These are phyloP conservation scores for Chirona hameri DNA, from an alignment of 2,888 invertebrate species.

Conservation along the genomic window DNA sequence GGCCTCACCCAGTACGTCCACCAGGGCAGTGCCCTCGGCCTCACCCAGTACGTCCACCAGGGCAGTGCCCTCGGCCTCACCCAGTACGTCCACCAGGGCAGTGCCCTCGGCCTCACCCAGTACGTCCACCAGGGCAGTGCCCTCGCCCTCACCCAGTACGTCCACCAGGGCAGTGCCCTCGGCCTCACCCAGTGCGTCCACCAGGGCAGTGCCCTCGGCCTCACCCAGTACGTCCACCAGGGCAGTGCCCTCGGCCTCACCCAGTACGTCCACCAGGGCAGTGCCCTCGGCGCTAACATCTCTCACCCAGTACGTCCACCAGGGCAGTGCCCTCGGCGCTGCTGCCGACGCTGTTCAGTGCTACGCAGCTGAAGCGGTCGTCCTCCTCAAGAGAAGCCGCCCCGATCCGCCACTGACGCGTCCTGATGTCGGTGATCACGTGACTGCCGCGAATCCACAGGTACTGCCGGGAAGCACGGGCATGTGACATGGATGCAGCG, in stretches of 20 bases:
- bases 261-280: conserved; percentile 65
- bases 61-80: conserved; percentile 62
- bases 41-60: conserved; percentile 67
- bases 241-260: conserved; percentile 62
- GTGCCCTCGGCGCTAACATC: conserved; percentile 65
- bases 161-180: conserved; percentile 65
- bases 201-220: conserved; percentile 61
- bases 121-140: conserved; percentile 66
- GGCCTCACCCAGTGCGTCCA: conserved; percentile 66
- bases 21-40: conserved; percentile 61
- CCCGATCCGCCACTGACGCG: conserved; percentile 72
- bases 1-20: conserved; percentile 66
- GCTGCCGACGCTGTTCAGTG: conserved; percentile 78
- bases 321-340: conserved; percentile 64
- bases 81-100: conserved; percentile 65
- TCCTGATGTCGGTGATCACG: conserved; percentile 68
- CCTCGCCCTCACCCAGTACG: conserved; percentile 62
- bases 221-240: conserved; percentile 67
- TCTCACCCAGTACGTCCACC: conserved; percentile 66
- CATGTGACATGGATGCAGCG: not conserved
- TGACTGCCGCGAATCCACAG: conserved; percentile 77
- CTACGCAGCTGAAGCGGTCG: conserved; percentile 84
- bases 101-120: conserved; percentile 63
- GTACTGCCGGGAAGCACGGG: conserved; percentile 48
- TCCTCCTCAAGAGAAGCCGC: conserved; percentile 80